These are phyloP conservation scores for Bubo scandiacus DNA, from an alignment of 2,113 vertebrate genomes.

Conservation along the genomic window DNA sequence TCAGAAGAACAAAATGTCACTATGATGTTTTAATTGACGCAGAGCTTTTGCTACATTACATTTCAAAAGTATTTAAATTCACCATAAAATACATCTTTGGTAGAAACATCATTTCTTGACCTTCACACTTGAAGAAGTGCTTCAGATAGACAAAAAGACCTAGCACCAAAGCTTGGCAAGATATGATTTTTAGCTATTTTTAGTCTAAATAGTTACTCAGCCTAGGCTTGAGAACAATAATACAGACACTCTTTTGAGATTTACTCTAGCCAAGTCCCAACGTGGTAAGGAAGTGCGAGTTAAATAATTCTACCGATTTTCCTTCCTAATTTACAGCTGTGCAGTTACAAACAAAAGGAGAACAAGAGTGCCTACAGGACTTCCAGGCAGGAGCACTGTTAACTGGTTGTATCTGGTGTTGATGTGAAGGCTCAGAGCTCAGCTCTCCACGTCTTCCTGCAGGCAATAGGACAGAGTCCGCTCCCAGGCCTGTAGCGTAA, in stretches of 20 bases:
- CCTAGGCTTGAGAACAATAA: not conserved
- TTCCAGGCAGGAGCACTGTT: not conserved
- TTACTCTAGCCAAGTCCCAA: not conserved
- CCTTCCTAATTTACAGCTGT: not conserved
- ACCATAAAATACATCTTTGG: not conserved
- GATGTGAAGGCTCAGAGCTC: not conserved
- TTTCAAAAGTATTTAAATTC: not conserved
- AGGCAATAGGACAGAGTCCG: fast-evolving
- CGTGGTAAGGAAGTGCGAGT: not conserved
- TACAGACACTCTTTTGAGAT: not conserved
- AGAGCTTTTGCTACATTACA: not conserved
- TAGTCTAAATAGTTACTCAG: not conserved
- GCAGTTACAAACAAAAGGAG: not conserved
- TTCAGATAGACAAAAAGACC: not conserved
- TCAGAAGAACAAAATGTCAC: not conserved
- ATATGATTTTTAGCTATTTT: not conserved
- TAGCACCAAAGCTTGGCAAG: not conserved
- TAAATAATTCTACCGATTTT: not conserved
- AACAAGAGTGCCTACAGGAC: not conserved
- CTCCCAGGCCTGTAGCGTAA: too few relatives aligned
- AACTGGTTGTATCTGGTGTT: not conserved
- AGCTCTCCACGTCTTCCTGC: fast-evolving
- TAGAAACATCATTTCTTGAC: not conserved
- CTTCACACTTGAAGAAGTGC: not conserved
- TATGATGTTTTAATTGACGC: not conserved